Percentiles rank a stretch among this genome's conserved stretches.
Evolutionary conservation across 2,797 vertebrate genomes (phyloP).

Genomic region (Sorex maritimensis): DNA sequence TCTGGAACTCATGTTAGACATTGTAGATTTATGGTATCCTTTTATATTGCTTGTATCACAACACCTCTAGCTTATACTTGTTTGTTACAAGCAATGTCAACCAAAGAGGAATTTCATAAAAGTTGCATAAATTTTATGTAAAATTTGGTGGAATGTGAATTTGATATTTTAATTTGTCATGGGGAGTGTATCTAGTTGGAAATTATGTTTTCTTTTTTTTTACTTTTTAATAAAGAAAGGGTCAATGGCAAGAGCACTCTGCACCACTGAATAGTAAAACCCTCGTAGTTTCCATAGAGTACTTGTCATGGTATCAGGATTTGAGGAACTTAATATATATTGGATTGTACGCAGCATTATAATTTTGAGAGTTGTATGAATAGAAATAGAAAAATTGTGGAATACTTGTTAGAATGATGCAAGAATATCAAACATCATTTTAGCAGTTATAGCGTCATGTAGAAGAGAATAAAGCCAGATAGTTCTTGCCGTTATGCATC

Average conservation of each 20-base stretch:
- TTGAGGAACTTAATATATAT: constrained; percentile 24
- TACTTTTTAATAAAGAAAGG: no score
- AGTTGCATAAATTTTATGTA: no score
- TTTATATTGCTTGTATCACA: constrained; percentile 32
- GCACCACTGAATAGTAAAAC: not conserved
- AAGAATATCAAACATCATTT: not conserved
- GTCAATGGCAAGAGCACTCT: no score
- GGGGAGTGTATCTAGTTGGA: constrained; percentile 3
- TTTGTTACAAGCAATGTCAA: constrained; percentile 12
- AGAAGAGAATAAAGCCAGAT: not conserved
- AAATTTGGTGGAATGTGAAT: no score
- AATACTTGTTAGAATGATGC: not conserved
- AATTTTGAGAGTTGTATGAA: constrained; percentile 34
- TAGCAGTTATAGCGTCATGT: not conserved
- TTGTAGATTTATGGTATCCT: constrained; percentile 3
- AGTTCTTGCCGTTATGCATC: not conserved
- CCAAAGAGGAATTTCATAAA: no score
- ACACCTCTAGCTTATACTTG: not conserved
- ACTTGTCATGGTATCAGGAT: not conserved
- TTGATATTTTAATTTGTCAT: no score
- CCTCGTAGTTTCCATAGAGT: not conserved
- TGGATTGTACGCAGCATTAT: not conserved
- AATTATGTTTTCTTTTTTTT: constrained; percentile 6
- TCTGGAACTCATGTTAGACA: constrained; percentile 19
- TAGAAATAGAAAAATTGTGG: constrained; percentile 18